Evolutionary conservation across 2,797 vertebrate genomes (phyloP), one percentile per base, ranked within the genome.

Genomic region (Mergus octosetaceus): DNA sequence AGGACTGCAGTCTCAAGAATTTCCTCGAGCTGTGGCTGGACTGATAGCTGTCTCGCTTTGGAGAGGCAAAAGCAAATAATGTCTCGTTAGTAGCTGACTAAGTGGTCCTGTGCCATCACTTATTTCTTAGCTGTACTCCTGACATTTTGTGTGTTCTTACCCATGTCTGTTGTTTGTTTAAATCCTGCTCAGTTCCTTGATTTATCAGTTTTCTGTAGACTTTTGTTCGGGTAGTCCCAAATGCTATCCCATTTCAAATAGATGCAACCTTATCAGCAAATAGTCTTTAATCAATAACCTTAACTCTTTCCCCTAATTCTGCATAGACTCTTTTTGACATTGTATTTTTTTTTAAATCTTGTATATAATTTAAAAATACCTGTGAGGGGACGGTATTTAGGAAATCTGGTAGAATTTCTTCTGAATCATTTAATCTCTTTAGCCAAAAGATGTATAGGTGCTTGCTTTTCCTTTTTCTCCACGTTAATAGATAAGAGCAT

Each of bases 181-280:
- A 94, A 93, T 96, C 88, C 69, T 39, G 36, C 86, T 96, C 87
- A 87, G 88, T 87, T 94, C 90, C 90, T 95, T 95, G 94, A 96
- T 94, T 96, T 97, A 92, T 95, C 91, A 94, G 84, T 94, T 92
- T 97, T 92, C 90, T 96, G 88, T 95, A 94, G 92, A 96, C 91
- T 96, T 96, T 94, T 87, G 75, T 90, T 90, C 41, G 0, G 92
- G 73, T 62, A 89, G 86, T 95, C 95, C 84, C 86, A 95, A 90
- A 95, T 87, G 81, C 81, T 94, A n/a, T 93, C 88, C 72, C 83
- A 34, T 94, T 93, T 94, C 91, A 97, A 95, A 95, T 77, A 95
- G 86, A 83, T 93, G 91, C 61, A 71, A 90, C 45, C 93, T 96
- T 90, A 95, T 84, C 91, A 96, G 89, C 91, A 97, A 95, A 96